Percentiles rank a stretch among this genome's conserved stretches.
These are phyloP conservation scores for Rhinoptilus africanus DNA, from an alignment of 2,113 vertebrate species.

Conservation along the genomic window DNA sequence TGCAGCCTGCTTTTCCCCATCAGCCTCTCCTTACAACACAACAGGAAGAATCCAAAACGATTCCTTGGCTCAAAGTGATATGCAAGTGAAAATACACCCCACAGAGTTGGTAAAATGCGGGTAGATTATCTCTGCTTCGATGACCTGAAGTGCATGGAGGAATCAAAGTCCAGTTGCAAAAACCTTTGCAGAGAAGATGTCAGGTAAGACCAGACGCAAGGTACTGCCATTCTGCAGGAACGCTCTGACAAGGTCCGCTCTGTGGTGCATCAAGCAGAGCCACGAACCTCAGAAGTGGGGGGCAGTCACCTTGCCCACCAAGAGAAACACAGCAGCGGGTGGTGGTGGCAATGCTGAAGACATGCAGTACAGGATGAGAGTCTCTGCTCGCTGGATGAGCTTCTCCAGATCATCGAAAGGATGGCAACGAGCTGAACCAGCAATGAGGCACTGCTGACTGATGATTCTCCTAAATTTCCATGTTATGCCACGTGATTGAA, in stretches of 20 bases:
- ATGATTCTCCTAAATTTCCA: not conserved
- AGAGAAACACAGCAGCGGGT: not conserved
- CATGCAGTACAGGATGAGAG: not conserved
- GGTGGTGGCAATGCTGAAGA: not conserved
- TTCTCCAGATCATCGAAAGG: not conserved
- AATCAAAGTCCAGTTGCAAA: not conserved
- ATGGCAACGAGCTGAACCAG: not conserved
- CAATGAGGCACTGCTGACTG: not conserved
- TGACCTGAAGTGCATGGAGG: not conserved
- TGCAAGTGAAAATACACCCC: not conserved
- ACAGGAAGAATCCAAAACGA: not conserved
- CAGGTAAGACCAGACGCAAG: not conserved
- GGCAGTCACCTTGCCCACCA: not conserved
- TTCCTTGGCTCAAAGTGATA: not conserved
- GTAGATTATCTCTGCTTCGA: not conserved
- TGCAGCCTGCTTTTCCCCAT: not conserved
- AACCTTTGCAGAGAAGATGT: fast-evolving
- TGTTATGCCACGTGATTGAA: not conserved
- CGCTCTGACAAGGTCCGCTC: not conserved
- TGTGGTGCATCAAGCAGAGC: not conserved
- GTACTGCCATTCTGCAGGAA: not conserved
- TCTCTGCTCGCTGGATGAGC: not conserved
- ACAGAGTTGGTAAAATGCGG: fast-evolving
- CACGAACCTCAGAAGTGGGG: not conserved
- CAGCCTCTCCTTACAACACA: not conserved